phyloP scores from a whole-genome alignment of 2,888 invertebrate species.

The Lasioglossum marginatum region DNA sequence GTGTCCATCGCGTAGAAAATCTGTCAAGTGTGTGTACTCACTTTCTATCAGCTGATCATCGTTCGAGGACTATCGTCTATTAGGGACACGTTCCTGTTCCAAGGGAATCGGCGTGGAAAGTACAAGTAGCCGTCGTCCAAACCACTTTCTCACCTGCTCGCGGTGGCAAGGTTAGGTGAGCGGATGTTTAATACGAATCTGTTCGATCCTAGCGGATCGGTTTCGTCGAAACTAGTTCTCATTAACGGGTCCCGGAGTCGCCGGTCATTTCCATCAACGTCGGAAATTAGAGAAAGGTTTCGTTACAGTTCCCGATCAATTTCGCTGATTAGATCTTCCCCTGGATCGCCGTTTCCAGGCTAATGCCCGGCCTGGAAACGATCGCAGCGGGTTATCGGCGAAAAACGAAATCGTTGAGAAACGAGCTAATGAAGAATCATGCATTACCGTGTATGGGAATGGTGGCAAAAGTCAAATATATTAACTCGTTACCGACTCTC shows the following conservation, averaged over 20 bases:
- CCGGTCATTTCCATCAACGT: constrained; percentile 9
- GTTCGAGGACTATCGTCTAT: constrained; percentile 29
- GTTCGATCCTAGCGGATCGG: background rate
- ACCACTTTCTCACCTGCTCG: constrained; percentile 44
- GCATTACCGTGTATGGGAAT: background rate
- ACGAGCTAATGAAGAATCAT: background rate
- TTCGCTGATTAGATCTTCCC: constrained; percentile 24
- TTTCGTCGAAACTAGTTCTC: constrained; percentile 20
- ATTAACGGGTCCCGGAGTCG: constrained; percentile 7
- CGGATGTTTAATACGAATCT: constrained; percentile 21
- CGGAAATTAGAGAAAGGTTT: constrained; percentile 47
- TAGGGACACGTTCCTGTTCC: constrained; percentile 37
- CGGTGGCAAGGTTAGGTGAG: constrained; percentile 24
- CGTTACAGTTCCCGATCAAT: constrained; percentile 31
- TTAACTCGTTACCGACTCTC: background rate
- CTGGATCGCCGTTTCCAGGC: constrained; percentile 37
- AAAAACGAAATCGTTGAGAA: constrained; percentile 3
- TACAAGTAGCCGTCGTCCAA: constrained; percentile 36
- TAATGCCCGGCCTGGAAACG: constrained; percentile 31
- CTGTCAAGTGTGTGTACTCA: background rate
- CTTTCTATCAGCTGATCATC: constrained; percentile 46
- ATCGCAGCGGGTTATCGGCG: background rate
- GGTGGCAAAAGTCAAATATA: background rate
- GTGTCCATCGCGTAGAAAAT: no score
- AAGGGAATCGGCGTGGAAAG: constrained; percentile 37